Evolutionary conservation across 2,113 vertebrate genomes (phyloP).

Genomic region (Otocyon megalotis): DNA sequence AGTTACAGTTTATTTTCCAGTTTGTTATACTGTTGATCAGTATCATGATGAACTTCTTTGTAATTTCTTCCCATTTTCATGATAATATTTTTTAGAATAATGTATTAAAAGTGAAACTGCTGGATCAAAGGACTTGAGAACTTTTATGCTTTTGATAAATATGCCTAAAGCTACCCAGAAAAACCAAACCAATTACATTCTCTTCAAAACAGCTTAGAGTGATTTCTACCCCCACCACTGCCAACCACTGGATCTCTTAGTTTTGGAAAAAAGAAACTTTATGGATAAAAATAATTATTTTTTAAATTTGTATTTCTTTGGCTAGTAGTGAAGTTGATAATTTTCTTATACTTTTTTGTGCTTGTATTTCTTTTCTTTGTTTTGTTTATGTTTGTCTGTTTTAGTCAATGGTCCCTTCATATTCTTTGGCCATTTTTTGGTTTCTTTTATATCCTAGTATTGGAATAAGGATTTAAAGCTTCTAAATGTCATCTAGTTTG

Average conservation of each 20-base stretch:
- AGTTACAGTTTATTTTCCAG: slow-evolving; percentile 8
- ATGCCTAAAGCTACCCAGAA: slow-evolving; percentile 17
- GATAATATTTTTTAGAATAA: slow-evolving; percentile 1
- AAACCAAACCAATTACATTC: not conserved
- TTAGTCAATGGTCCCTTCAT: not conserved
- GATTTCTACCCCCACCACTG: not conserved
- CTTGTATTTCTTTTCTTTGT: not conserved
- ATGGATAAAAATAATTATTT: not conserved
- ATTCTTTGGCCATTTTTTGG: not conserved
- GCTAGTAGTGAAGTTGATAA: not conserved
- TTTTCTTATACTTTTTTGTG: not conserved
- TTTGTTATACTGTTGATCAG: not conserved
- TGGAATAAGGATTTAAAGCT: not conserved
- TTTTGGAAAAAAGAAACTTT: not conserved
- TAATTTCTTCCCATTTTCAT: not conserved
- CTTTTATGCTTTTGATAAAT: slow-evolving; percentile 32
- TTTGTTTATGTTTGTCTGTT: not conserved
- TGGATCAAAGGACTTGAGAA: not conserved
- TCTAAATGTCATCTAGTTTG: not conserved
- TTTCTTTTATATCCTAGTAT: not conserved
- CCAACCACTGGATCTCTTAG: not conserved
- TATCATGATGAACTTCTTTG: not conserved
- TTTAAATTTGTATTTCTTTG: not conserved
- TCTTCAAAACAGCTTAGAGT: not conserved
- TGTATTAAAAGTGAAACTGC: slow-evolving; percentile 42